These are phyloP conservation scores for Bos taurus DNA, from an alignment of 2,113 vertebrate species.

Conservation along the genomic window ARS-UCD2.0 NC_037331.1:106417501-106418000, in stretches of 20 bases:
- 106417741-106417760: background rate
- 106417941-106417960: too few relatives aligned
- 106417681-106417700: background rate
- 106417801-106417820: background rate
- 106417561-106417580: background rate
- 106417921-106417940: background rate
- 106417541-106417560: background rate
- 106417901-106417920: background rate
- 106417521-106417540: background rate
- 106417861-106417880: background rate
- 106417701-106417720: background rate
- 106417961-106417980: background rate
- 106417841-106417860: background rate
- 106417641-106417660: background rate
- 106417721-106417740: background rate
- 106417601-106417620: background rate
- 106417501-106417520: background rate
- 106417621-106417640: background rate
- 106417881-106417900: accelerated
- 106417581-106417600: background rate
- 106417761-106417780: background rate
- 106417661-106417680: background rate
- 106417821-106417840: background rate
- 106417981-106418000: background rate
- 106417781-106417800: background rate